Base-by-base conservation (phyloP, 2,888 invertebrate genomes). In the Chrysomela aeneicollis region DNA sequence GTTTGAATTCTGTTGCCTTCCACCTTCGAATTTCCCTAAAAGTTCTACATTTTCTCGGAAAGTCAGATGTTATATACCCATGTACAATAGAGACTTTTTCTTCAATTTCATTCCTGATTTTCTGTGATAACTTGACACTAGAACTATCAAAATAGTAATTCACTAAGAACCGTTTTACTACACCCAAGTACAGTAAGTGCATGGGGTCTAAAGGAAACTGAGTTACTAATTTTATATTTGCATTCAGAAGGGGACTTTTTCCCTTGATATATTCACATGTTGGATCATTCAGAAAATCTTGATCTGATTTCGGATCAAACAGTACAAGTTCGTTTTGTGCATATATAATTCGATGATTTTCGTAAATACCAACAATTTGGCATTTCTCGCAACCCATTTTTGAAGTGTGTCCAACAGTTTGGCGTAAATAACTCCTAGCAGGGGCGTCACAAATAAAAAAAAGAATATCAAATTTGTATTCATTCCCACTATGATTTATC, bases 171-270 rank as follows among this genome's bases (percentile, higher is more conserved):
- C 68, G 49, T 63, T 61, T 68, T 2, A 57, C 53, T 37, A 68
- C 70, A 18, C 70, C 70, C 22, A 68, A 18, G 51, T 30, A 70
- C 46, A 70, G 47, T 22, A 67, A 15, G 65, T 69, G 69, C 67
- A 69, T 64, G 2, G 64, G 64, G 55, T 69, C 69, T 15, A 46
- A 21, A 46, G 32, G 49, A 19, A 37, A 17, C 58, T 68, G 53
- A 21, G 58, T 46, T n/a, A 68, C 63, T 42, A 68, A 35, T 47
- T 57, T 57, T 15, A 68, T 35, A 32, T 60, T 52, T 17, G 67
- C 22, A 1, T 22, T 22, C 53, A 68, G 47, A 59, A 55, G 49
- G n/a, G 68, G 68, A 37, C 66, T 64, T 21, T 10, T 46, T 15
- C 32, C 53, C 54, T 65, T 64, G 47, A 65, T 65, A 58, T 66